Evolutionary conservation across 2,113 vertebrate genomes (phyloP).

Genomic region (Australoheros scitulus): DNA sequence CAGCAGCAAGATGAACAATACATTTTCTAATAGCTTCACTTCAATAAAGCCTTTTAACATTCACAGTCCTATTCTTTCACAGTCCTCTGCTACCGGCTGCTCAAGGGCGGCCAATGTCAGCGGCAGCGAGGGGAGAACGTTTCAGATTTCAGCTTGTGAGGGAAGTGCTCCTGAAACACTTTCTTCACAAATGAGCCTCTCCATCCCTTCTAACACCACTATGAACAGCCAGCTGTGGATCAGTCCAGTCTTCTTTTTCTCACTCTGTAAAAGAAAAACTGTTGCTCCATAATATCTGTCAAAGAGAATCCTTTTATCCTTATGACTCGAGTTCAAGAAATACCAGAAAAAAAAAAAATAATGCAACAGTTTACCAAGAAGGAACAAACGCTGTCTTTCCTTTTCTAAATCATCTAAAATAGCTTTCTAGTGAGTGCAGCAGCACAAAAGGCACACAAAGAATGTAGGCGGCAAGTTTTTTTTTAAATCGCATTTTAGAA

Average conservation of each 20-base stretch:
- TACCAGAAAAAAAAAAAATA: neutral
- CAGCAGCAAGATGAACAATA: neutral
- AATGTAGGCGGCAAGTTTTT: neutral
- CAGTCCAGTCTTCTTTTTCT: neutral
- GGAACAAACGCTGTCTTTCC: neutral
- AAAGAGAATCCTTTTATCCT: constrained; percentile 10
- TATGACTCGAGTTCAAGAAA: neutral
- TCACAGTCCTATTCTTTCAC: neutral
- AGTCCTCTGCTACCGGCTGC: neutral
- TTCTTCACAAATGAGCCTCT: constrained; percentile 2
- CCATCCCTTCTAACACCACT: neutral
- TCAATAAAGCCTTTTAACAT: neutral
- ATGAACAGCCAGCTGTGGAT: neutral
- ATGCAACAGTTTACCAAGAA: neutral
- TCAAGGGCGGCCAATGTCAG: neutral
- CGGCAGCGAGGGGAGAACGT: neutral
- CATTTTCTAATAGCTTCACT: neutral
- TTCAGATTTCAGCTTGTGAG: constrained; percentile 1
- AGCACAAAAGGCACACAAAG: neutral
- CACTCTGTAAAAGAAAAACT: neutral
- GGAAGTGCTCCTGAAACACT: constrained; percentile 8
- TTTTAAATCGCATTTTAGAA: neutral
- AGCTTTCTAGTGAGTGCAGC: neutral
- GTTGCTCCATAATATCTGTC: neutral
- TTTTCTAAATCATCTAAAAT: neutral